Conservation (phyloP, 2,888 invertebrate genomes). For the Dugesia japonica region DNA sequence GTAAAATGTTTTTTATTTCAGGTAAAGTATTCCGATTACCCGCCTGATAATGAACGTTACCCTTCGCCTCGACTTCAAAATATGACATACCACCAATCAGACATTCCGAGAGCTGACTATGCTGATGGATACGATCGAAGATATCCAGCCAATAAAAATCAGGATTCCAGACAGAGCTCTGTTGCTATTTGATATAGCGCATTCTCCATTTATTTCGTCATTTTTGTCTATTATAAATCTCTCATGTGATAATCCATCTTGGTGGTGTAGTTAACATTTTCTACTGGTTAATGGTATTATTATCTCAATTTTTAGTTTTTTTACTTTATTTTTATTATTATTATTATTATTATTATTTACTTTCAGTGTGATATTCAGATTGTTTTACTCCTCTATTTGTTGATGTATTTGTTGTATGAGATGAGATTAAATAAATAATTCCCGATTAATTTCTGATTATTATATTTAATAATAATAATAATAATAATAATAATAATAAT, state of each 20-base stretch:
- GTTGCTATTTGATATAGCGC: background rate
- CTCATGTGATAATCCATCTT: too few relatives aligned
- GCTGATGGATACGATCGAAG: background rate
- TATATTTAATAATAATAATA: too few relatives aligned
- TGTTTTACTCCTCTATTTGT: background rate
- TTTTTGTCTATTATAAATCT: too few relatives aligned
- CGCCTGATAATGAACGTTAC: background rate
- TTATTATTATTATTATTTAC: background rate
- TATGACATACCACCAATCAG: background rate
- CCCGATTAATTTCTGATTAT: too few relatives aligned
- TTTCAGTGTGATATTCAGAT: background rate
- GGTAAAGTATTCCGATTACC: background rate
- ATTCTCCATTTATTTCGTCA: too few relatives aligned
- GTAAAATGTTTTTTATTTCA: too few relatives aligned
- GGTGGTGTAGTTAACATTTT: too few relatives aligned
- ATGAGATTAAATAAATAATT: too few relatives aligned
- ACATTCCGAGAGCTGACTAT: background rate
- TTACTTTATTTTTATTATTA: background rate
- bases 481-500: too few relatives aligned
- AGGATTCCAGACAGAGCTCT: background rate
- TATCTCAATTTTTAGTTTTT: background rate
- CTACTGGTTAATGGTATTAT: background rate
- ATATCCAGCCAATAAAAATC: background rate
- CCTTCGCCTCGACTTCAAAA: background rate
- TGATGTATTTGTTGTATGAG: too few relatives aligned